Evolutionary conservation across 2,888 invertebrate species (phyloP).

Genomic region (Masnerella sp.): DNA sequence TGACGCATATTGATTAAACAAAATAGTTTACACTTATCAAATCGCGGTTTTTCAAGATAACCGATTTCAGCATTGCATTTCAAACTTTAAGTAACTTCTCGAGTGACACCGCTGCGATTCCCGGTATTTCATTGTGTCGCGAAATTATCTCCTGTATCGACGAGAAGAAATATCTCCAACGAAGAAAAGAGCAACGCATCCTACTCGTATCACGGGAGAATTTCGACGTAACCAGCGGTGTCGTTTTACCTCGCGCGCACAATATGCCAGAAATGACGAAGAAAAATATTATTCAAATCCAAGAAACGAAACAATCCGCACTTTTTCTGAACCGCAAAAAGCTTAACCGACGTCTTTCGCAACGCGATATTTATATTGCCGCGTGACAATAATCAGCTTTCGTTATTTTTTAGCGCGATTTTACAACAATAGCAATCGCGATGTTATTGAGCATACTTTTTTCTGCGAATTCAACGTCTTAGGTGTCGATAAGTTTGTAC

Average conservation of each 20-base stretch:
- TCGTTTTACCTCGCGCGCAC: conserved; percentile 46
- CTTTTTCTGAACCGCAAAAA: conserved; percentile 26
- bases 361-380: conserved; percentile 33
- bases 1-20: too few species aligned
- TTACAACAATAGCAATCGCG: conserved; percentile 3
- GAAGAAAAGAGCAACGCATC: conserved; percentile 44
- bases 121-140: conserved; percentile 54
- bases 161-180: conserved; percentile 51
- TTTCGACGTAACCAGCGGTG: conserved; percentile 46
- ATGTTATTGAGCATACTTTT: conserved; percentile 1
- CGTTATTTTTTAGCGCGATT: conserved; percentile 9
- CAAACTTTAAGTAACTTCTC: conserved; percentile 43
- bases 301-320: conserved; percentile 43
- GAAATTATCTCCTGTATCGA: conserved; percentile 56
- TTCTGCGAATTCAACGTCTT: not conserved
- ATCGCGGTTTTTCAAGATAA: conserved; percentile 22
- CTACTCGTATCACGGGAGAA: conserved; percentile 52
- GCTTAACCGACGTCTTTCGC: conserved; percentile 40
- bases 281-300: conserved; percentile 44
- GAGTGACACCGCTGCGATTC: conserved; percentile 51
- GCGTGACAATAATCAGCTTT: conserved; percentile 17
- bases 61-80: conserved; percentile 41
- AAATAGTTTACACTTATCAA: too few species aligned
- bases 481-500: conserved; percentile 12
- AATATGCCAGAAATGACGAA: conserved; percentile 38